Conservation (phyloP, 2,113 vertebrate genomes). For the Sisor rabdophorus region DNA sequence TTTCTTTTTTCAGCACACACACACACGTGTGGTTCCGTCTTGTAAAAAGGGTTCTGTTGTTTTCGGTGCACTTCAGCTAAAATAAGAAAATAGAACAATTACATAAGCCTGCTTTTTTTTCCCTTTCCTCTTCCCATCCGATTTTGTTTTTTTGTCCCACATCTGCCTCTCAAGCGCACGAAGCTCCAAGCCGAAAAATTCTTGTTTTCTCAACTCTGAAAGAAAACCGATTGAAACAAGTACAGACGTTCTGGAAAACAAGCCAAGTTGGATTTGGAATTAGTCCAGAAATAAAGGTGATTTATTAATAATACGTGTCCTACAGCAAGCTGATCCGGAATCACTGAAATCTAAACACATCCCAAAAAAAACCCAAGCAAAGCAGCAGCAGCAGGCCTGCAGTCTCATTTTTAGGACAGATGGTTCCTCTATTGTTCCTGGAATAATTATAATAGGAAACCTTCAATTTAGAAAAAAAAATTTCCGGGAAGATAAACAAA, state of each 20-base stretch:
- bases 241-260: not conserved
- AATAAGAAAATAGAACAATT: conserved; percentile 46
- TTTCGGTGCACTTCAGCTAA: conserved; percentile 30
- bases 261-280: not conserved
- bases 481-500: not conserved
- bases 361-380: too few species aligned
- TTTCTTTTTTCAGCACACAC: not conserved
- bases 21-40: not conserved
- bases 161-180: not conserved
- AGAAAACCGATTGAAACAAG: not conserved
- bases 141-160: conserved; percentile 25
- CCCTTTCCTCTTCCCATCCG: not conserved
- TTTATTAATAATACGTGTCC: not conserved
- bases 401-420: not conserved
- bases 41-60: conserved; percentile 19
- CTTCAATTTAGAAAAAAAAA: not conserved
- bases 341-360: not conserved
- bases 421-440: not conserved
- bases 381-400: not conserved
- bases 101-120: conserved; percentile 31
- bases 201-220: not conserved
- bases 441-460: not conserved
- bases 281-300: not conserved
- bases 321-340: not conserved
- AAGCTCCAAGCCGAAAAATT: not conserved